Evolutionary conservation across 2,888 invertebrate species (phyloP).

Genomic region (Euzetes globulus): DNA sequence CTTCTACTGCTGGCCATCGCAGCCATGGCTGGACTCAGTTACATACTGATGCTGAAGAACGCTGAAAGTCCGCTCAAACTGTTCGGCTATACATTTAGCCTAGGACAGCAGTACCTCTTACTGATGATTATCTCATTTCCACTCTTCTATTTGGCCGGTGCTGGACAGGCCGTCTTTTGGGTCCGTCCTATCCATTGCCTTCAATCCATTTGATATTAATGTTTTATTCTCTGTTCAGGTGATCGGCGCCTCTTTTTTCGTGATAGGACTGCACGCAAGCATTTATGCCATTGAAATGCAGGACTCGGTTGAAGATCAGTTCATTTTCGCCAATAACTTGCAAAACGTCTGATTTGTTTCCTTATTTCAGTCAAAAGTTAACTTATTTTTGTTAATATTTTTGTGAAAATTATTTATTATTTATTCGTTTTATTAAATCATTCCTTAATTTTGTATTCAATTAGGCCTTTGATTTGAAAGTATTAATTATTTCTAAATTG

Average conservation of each 20-base stretch:
- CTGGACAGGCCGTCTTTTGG: slow-evolving; percentile 88
- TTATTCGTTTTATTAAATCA: too few species aligned
- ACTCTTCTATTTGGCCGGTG: slow-evolving; percentile 77
- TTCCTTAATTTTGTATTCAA: too few species aligned
- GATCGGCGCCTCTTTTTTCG: slow-evolving; percentile 77
- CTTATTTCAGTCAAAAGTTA: background rate
- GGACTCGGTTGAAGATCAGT: background rate
- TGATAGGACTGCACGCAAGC: slow-evolving; percentile 77
- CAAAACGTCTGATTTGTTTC: background rate
- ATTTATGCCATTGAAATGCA: slow-evolving; percentile 55
- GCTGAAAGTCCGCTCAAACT: slow-evolving; percentile 51
- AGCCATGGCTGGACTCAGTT: slow-evolving; percentile 70
- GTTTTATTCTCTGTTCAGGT: slow-evolving; percentile 46
- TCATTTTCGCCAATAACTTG: background rate
- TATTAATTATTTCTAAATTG: too few species aligned
- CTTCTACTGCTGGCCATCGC: slow-evolving; percentile 71
- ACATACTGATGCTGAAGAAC: slow-evolving; percentile 60
- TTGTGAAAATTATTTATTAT: background rate
- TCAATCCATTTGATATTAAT: background rate
- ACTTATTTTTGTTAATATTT: background rate
- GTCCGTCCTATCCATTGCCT: slow-evolving; percentile 45
- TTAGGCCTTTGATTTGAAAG: too few species aligned
- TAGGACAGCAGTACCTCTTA: slow-evolving; percentile 73
- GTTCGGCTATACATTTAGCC: slow-evolving; percentile 57
- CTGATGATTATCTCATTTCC: slow-evolving; percentile 69